These are phyloP conservation scores for Charina bottae DNA, from an alignment of 2,113 vertebrate genomes.

Conservation along the genomic window DNA sequence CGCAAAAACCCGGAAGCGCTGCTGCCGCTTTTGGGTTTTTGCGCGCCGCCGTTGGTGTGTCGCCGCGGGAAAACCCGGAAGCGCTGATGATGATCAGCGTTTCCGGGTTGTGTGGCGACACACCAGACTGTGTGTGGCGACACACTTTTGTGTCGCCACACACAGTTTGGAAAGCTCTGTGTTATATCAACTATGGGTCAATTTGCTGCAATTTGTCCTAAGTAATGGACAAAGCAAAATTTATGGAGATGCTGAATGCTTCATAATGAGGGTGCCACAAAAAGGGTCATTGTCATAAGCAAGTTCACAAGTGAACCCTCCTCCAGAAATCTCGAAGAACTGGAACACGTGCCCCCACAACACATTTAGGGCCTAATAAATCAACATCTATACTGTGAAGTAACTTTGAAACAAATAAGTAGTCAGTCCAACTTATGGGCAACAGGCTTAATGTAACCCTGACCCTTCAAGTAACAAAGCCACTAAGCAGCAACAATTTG, in stretches of 20 bases:
- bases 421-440: neutral
- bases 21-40: too few species aligned
- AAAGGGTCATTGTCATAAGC: neutral
- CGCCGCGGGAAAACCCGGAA: too few species aligned
- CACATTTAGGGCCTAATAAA: neutral
- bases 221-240: neutral
- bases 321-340: neutral
- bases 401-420: neutral
- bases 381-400: neutral
- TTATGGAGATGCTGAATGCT: neutral
- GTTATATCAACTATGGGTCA: neutral
- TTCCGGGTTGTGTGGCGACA: too few species aligned
- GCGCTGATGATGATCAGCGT: too few species aligned
- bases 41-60: too few species aligned
- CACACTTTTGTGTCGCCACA: too few species aligned
- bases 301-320: neutral
- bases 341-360: neutral
- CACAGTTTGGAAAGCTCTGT: too few species aligned
- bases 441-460: neutral
- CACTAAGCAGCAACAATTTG: neutral
- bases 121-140: too few species aligned
- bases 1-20: too few species aligned
- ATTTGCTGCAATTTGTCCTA: neutral
- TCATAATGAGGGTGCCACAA: neutral
- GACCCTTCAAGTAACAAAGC: neutral